Evolutionary conservation across 2,113 vertebrate species (phyloP).

Genomic region (Clupea harengus): DNA sequence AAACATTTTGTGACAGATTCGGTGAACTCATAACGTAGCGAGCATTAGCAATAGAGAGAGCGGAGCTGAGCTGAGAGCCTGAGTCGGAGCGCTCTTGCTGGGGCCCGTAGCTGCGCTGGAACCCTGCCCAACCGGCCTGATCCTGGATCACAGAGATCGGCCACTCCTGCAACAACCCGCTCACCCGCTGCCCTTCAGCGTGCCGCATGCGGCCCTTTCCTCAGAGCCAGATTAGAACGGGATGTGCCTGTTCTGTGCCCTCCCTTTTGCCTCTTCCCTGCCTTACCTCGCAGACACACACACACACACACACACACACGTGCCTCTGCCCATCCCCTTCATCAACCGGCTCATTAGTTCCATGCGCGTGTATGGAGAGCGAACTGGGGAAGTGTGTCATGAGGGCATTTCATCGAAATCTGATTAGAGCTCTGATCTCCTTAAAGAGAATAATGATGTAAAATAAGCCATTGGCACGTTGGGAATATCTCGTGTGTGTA

Average conservation of each 20-base stretch:
- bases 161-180: neutral
- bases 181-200: conserved; percentile 26
- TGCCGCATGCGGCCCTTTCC: conserved; percentile 19
- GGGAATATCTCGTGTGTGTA: conserved; percentile 55
- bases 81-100: neutral
- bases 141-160: conserved; percentile 16
- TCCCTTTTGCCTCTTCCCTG: neutral
- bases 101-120: neutral
- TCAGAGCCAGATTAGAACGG: conserved; percentile 39
- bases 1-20: neutral
- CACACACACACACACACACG: neutral
- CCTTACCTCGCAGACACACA: conserved; percentile 19
- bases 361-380: neutral
- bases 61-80: neutral
- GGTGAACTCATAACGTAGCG: neutral
- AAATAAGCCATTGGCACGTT: conserved; percentile 75
- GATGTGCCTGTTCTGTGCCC: conserved; percentile 53
- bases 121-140: neutral
- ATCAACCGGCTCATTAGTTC: conserved; percentile 12
- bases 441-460: conserved; percentile 76
- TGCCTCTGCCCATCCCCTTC: neutral
- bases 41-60: neutral
- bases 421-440: conserved; percentile 82
- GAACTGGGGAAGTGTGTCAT: conserved; percentile 65
- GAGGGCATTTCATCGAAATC: conserved; percentile 75